phyloP scores from a whole-genome alignment of 2,113 vertebrate species.

The Pelusios castaneus region DNA sequence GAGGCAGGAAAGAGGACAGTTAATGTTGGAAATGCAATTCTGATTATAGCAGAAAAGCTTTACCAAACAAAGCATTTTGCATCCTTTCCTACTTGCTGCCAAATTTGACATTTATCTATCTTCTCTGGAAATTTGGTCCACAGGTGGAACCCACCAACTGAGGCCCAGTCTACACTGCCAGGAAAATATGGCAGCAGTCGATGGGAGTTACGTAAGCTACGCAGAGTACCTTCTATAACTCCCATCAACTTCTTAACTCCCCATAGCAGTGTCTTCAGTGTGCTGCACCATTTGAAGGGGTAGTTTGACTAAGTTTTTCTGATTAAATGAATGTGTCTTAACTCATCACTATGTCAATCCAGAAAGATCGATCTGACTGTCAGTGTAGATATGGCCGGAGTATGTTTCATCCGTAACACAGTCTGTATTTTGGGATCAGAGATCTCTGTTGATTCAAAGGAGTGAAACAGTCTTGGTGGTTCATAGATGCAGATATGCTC shows the following conservation, averaged over 20 bases:
- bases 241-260: no score
- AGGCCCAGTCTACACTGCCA: neutral
- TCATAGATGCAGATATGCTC: neutral
- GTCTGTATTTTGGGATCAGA: neutral
- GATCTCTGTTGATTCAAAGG: neutral
- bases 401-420: neutral
- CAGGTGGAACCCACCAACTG: neutral
- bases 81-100: neutral
- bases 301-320: no score
- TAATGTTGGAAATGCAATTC: neutral
- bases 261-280: no score
- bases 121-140: neutral
- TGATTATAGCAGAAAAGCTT: neutral
- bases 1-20: neutral
- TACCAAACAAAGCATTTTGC: fast-evolving
- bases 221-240: no score
- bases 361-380: no score
- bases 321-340: no score
- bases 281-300: no score
- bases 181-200: neutral
- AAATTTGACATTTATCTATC: neutral
- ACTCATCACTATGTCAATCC: no score
- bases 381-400: no score
- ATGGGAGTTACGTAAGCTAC: no score
- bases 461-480: neutral